Evolutionary conservation across 2,888 invertebrate species (phyloP), one percentile per base, ranked within the genome.

Genomic region (Agelastica alni): DNA sequence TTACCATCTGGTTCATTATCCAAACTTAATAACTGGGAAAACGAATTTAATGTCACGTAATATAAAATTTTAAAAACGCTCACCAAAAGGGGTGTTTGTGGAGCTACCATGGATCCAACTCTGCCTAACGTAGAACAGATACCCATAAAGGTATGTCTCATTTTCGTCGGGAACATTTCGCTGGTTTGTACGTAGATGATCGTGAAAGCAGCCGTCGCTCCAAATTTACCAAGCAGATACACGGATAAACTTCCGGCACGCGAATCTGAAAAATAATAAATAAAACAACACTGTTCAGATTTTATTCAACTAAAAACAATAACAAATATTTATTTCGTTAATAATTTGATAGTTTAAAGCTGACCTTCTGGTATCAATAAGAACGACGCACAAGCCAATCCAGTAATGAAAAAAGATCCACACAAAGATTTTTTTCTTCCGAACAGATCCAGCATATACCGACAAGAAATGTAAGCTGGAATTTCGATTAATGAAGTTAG

Each of bases 401-500:
- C 87, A 62, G 87, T 87, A 2, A 86, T 56, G 59, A 86, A 70
- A 69, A 87, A 86, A 0, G 83, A 83, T 0, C 75, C 78, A 32
- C 83, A 83, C 56, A 88, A 75, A 1, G 86, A 85, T 60, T 78
- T 79, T 62, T 86, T 84, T 55, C 88, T 78, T 48, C 88, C 88
- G 39, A 81, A 79, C 61, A 78, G 79, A 67, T 88, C 85, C 65
- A 88, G 79, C 9, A 86, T 79, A 9, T 84, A 72, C 46, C 83
- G 80, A 26, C 86, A 86, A 42, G 83, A 68, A 32, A 87, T 74
- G 66, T 88, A 88, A 0, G 86, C 89, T 1, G 91, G 91, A 54
- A 90, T 85, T 72, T 91, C 91, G 10, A 88, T 82, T 41, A 85
- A 68, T 0, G 83, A 79, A 0, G 85, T 85, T 46, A 86, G 72